A percentile compares a stretch with the other conserved stretches of the same genome.
phyloP scores from a whole-genome alignment of 2,113 vertebrate species.

The Prinia subflava region DNA sequence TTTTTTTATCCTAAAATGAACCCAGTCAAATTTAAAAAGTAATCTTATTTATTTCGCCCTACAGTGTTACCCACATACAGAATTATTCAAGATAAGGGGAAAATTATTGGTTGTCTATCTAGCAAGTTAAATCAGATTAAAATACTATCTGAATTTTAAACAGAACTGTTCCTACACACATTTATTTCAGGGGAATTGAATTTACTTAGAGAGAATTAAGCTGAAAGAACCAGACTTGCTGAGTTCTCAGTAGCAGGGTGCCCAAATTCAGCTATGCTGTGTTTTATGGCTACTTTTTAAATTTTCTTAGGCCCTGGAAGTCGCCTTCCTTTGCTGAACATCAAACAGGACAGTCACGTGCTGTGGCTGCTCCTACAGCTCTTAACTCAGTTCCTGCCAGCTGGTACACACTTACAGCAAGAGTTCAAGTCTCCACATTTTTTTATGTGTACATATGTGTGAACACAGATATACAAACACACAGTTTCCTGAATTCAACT shows the following conservation, averaged over 20 bases:
- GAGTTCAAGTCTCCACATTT: background rate
- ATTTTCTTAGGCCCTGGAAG: background rate
- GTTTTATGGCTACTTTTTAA: background rate
- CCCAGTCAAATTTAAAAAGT: background rate
- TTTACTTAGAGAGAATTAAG: background rate
- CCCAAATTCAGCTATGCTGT: background rate
- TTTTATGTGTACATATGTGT: background rate
- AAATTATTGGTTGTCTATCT: conserved; percentile 54
- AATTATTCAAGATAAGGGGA: conserved; percentile 35
- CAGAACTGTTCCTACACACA: conserved; percentile 51
- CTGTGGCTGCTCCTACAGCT: background rate
- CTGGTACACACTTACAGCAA: background rate
- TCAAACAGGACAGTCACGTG: accelerated
- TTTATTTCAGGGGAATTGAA: conserved; percentile 16
- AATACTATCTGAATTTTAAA: conserved; percentile 46
- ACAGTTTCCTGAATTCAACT: background rate
- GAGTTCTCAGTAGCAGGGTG: background rate
- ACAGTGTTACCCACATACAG: background rate
- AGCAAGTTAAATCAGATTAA: conserved; percentile 42
- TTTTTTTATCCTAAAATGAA: background rate
- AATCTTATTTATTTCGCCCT: conserved; percentile 33
- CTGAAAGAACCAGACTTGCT: background rate
- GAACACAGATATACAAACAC: background rate
- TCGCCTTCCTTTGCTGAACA: background rate
- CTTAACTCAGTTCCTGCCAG: background rate